Conservation (phyloP, 2,113 vertebrate species). For the human (Homo sapiens) region GRCh38 chr6:89408001-89408500, state of each 20-base stretch:
- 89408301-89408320: background rate
- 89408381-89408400: background rate
- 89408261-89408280: background rate
- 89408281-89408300: background rate
- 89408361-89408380: background rate
- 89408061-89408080: background rate
- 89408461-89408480: too few species aligned
- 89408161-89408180: background rate
- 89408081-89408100: background rate
- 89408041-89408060: background rate
- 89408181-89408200: background rate
- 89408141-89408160: background rate
- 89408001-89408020: background rate
- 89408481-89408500: background rate
- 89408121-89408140: background rate
- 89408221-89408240: background rate
- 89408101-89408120: background rate
- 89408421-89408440: background rate
- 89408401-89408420: background rate
- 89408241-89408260: background rate
- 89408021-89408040: background rate
- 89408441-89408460: too few species aligned
- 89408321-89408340: constrained; percentile 5
- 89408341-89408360: background rate
- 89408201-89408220: background rate